Base-by-base conservation (phyloP, 2,113 vertebrate species). In the Ranitomeya variabilis region DNA sequence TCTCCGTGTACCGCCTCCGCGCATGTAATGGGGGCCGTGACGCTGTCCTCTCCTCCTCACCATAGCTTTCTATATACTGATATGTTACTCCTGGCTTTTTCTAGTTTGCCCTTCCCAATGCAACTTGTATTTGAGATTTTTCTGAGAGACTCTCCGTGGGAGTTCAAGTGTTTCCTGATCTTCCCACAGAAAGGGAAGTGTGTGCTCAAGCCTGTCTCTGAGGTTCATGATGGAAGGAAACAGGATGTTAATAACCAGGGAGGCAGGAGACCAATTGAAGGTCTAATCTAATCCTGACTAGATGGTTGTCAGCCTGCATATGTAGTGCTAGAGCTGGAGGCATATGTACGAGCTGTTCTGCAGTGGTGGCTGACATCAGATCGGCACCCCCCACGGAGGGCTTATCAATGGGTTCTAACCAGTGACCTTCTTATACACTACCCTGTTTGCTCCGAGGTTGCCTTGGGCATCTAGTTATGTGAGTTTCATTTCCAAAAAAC, bases 121-220 rank as follows among this genome's bases (percentile, higher is more conserved):
- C 37, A 74, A 74, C 37, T 74, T 51, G 2, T 74, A 23, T 73
- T 73, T 73, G 23, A 71, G 9, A 18, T 45, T 21, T 77, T 52
- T 77, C 45, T 52, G 18, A 51, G 7, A 77, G 74, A 52, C 51
- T 21, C 74, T 78, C 76, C 19, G 71, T 54, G 76, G 51, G 76
- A 78, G 51, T 78, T 51, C 51, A 78, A 78, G 76, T 78, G 76
- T 78, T 78, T 78, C 76, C 76, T 78, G 76, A 52, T 78, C 45
- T 55, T 78, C 76, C 76, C 76, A 78, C 76, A 55, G 76, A 78
- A 78, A 78, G 52, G 76, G 76, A 78, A 78, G 76, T 78, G 21
- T 51, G 45, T 45, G 71, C 23, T 78, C 76, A 78, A 5, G 21
- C 12, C 76, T 11, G 9, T 54, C 51, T 78, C 76, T 54, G 45